Percentiles rank a stretch among this genome's conserved stretches.
phyloP scores from a whole-genome alignment of 2,888 invertebrate genomes.

The Ectemnius continuus region DNA sequence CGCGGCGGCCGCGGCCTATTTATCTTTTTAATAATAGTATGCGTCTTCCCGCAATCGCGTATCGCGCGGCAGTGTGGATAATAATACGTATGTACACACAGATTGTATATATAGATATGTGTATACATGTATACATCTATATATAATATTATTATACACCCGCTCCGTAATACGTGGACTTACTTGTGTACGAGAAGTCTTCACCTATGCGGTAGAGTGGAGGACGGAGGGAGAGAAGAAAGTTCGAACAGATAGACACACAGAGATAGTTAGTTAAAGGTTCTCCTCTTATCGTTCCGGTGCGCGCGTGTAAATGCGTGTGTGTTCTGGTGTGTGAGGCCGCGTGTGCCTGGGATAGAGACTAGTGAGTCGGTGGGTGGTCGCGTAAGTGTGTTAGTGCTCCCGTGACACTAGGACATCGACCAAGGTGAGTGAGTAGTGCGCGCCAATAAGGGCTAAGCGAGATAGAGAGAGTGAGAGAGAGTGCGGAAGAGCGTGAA shows the following conservation, averaged over 20 bases:
- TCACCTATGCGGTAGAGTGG: conserved; percentile 79
- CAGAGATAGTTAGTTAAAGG: conserved; percentile 65
- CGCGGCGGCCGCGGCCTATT: conserved; percentile 32
- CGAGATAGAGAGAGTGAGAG: conserved; percentile 1
- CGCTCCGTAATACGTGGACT: conserved; percentile 76
- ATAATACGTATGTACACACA: conserved; percentile 23
- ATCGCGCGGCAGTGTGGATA: conserved; percentile 34
- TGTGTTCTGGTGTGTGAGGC: conserved; percentile 14
- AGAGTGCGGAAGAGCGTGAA: no score
- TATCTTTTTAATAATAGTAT: neutral
- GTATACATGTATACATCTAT: conserved; percentile 27
- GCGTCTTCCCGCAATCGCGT: conserved; percentile 34
- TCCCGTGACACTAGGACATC: neutral
- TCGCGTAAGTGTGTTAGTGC: conserved; percentile 27
- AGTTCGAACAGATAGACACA: conserved; percentile 76
- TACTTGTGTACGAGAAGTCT: conserved; percentile 84
- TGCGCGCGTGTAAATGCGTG: conserved; percentile 10
- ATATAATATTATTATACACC: conserved; percentile 46
- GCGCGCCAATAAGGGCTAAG: neutral
- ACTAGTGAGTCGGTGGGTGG: conserved; percentile 29
- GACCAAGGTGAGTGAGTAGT: neutral
- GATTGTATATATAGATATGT: conserved; percentile 29
- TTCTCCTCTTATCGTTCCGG: conserved; percentile 21
- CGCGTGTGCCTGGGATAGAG: conserved; percentile 9
- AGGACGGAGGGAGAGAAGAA: conserved; percentile 68